Percentiles rank a stretch among this genome's conserved stretches.
Conservation (phyloP, 2,797 vertebrate genomes). For the Tympanoctomys barrerae region DNA sequence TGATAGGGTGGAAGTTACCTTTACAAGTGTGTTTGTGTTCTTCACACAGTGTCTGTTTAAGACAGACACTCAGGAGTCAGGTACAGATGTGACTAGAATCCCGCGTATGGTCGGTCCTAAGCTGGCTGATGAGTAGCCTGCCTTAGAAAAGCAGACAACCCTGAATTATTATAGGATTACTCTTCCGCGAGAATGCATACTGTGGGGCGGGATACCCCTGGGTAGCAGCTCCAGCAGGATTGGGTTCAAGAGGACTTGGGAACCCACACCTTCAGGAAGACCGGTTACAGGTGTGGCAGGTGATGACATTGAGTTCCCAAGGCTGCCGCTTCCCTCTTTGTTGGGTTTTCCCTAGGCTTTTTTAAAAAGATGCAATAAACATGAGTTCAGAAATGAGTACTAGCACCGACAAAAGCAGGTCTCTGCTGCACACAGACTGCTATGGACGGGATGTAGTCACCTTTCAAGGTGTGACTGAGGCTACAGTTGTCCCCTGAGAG, state of each 20-base stretch:
- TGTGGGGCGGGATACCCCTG: neutral
- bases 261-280: neutral
- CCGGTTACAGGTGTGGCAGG: neutral
- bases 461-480: neutral
- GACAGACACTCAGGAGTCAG: neutral
- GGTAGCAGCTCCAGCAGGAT: neutral
- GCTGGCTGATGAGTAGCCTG: neutral
- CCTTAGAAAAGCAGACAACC: neutral
- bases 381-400: neutral
- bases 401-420: neutral
- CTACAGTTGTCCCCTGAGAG: neutral
- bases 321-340: neutral
- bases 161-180: neutral
- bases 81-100: neutral
- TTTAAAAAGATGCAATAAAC: neutral
- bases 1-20: neutral
- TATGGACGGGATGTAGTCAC: neutral
- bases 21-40: neutral
- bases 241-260: neutral
- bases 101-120: neutral
- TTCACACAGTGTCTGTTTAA: neutral
- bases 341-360: neutral
- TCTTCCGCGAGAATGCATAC: constrained; percentile 1
- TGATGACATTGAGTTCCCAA: no score
- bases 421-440: no score